Evolutionary conservation across 1,140 invertebrate genomes (phyloP).

Genomic region (Trissolcus basalis): DNA sequence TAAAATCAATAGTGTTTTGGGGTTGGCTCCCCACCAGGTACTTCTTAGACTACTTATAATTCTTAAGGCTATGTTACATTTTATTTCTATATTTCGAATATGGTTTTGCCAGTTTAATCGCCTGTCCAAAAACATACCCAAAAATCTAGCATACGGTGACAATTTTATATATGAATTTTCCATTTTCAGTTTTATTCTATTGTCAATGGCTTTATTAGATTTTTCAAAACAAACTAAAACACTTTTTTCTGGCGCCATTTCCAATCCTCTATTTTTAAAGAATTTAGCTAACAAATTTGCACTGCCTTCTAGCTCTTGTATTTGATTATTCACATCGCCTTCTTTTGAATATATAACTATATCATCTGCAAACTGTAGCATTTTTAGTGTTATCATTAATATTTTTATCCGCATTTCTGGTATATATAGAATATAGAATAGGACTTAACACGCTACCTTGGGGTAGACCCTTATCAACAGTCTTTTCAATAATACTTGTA

Average conservation of each 20-base stretch:
- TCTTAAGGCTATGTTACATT: slow-evolving; percentile 15
- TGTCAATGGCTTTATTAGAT: neutral
- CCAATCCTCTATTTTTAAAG: neutral
- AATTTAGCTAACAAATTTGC: no score
- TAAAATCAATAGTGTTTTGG: slow-evolving; percentile 11
- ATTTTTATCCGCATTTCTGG: slow-evolving; percentile 12
- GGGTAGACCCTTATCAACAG: slow-evolving; percentile 2
- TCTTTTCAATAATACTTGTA: neutral
- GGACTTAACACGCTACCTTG: slow-evolving; percentile 29
- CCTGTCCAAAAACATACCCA: slow-evolving; percentile 29
- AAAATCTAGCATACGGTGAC: slow-evolving; percentile 24
- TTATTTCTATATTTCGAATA: slow-evolving; percentile 10
- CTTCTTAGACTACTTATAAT: slow-evolving; percentile 27
- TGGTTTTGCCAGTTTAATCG: slow-evolving; percentile 27
- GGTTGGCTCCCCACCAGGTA: slow-evolving; percentile 39
- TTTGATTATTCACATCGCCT: slow-evolving; percentile 2
- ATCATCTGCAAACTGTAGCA: slow-evolving; percentile 29
- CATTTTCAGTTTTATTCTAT: slow-evolving; percentile 10
- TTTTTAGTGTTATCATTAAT: neutral
- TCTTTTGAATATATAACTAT: slow-evolving; percentile 10
- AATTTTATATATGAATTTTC: slow-evolving; percentile 19
- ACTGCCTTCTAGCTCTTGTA: no score
- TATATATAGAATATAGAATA: slow-evolving; percentile 22
- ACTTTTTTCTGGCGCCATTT: slow-evolving; percentile 23
- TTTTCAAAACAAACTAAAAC: slow-evolving; percentile 17